Evolutionary conservation across 2,113 vertebrate genomes (phyloP), one percentile per base, ranked within the genome.

Genomic region (Coregonus clupeaformis): DNA sequence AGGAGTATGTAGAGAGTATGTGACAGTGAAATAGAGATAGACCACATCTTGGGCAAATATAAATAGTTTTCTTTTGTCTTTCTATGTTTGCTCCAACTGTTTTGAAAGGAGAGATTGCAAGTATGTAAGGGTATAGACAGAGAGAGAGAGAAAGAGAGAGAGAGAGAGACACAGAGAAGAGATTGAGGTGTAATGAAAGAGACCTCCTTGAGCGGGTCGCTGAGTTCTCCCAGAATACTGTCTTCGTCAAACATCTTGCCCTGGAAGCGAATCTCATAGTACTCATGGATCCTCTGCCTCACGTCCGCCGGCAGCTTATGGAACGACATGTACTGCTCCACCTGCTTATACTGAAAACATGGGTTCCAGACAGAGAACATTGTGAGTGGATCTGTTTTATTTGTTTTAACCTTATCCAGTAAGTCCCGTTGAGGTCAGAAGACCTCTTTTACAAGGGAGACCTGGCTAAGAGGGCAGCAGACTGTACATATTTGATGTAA

Each of bases 281-380:
- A 99, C 80, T 99, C 97, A n/a, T 99, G 97, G 79, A 99, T 99
- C 88, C 96, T 97, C 90, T 98, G 98, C 29, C 97, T 94, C 85
- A 98, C 94, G 63, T 98, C 97, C 6, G 96, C 95, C 4, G 98
- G 98, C 78, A 99, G 85, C 79, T 99, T 99, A 86, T 99, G 98
- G 88, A 99, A 99, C 0, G 97, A 98, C 97, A 99, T 99, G 91
- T 99, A 99, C 82, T 99, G 97, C 80, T 99, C 97, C 89, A 99
- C 97, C 94, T 99, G 98, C 82, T 99, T 99, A 69, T 99, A 99
- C 98, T 99, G 77, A 67, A 74, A 86, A 78, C 75, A 79, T 73
- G 57, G 25, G 6, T 72, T 78, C 66, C 14, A 75, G 16, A 77
- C 72, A 82, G 47, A 76, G 6, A 60, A 60, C 16, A 24, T 9